Evolutionary conservation across 2,888 invertebrate species (phyloP), one percentile per base, ranked within the genome.

Genomic region (Stramonita haemastoma): DNA sequence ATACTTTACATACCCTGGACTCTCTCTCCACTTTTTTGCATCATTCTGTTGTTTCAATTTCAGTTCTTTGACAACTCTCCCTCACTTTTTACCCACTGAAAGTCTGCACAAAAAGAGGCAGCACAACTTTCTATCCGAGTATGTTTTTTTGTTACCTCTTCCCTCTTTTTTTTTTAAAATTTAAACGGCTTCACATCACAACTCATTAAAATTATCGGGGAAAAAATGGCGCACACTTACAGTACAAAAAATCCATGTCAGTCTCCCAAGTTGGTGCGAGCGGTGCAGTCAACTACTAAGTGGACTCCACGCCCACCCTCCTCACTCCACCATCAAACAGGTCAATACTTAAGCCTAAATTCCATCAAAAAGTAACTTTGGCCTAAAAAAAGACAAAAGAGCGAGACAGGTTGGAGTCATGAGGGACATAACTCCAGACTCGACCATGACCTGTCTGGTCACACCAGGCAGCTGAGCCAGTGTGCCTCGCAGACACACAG

Each of bases 131-230:
- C 0, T 11, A 6, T 66, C 36, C 32, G 22, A 34, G 66, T 34
- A 34, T 32, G 66, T 86, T 86, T 22, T 26, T 22, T 60, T 60
- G 79, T 57, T 32, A 29, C 15, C 57, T 57, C 46, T 17, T 22
- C 15, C 4, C 66, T 32, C 34, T 86, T 66, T 86, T 66, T 34
- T 66, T 34, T 34, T 34, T 22, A 34, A 86, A 86, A 86, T 86
- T 86, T 86, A 86, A 86, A 86, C 86, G 86, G 86, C 86, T 86
- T 86, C 86, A 86, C 86, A 86, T 86, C 86, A 86, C 86, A 86
- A 86, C 86, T 86, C 86, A 86, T 86, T 86, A 86, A 86, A 86
- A 86, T 86, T 86, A 86, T 86, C 86, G 86, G 86, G 84, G 66
- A 86, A 86, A 86, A 86, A 86, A 86, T 86, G 86, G 86, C 86